Evolutionary conservation across 2,113 vertebrate species (phyloP).

Genomic region (Tetrax tetrax): DNA sequence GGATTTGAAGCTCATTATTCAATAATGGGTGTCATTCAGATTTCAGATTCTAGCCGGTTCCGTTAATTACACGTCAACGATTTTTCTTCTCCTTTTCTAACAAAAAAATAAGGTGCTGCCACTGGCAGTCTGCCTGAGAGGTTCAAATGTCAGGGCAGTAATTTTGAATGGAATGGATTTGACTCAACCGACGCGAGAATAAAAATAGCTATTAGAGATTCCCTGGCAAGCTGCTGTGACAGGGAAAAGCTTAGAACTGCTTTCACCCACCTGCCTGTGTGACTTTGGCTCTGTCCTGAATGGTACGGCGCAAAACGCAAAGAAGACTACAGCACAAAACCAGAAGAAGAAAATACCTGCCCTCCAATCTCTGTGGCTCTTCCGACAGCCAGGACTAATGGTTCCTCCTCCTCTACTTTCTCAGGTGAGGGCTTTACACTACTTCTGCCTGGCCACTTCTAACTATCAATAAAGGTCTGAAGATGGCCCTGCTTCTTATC

Average conservation of each 20-base stretch:
- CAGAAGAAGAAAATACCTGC: neutral
- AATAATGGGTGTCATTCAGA: slow-evolving; percentile 11
- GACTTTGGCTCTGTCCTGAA: neutral
- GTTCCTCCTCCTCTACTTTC: neutral
- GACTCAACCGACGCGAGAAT: neutral
- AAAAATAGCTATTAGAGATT: slow-evolving; percentile 34
- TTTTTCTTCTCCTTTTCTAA: neutral
- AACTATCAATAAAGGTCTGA: neutral
- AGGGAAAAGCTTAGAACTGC: neutral
- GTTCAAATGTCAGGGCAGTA: slow-evolving; percentile 30
- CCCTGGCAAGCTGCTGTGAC: slow-evolving; percentile 1
- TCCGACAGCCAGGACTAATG: neutral
- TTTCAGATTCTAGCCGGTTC: slow-evolving; percentile 21
- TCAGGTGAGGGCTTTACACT: neutral
- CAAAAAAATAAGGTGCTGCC: slow-evolving; percentile 13
- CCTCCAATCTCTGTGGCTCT: neutral
- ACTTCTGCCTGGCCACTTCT: neutral
- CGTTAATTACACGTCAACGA: neutral
- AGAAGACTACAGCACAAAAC: no score
- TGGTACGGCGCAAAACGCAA: neutral
- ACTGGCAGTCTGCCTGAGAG: neutral
- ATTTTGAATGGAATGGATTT: slow-evolving; percentile 19
- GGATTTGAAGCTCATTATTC: slow-evolving; percentile 29
- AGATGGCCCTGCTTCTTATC: neutral
- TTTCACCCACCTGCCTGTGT: neutral